Conservation (phyloP, 2,797 vertebrate species). For the Tenualosa ilisha region DNA sequence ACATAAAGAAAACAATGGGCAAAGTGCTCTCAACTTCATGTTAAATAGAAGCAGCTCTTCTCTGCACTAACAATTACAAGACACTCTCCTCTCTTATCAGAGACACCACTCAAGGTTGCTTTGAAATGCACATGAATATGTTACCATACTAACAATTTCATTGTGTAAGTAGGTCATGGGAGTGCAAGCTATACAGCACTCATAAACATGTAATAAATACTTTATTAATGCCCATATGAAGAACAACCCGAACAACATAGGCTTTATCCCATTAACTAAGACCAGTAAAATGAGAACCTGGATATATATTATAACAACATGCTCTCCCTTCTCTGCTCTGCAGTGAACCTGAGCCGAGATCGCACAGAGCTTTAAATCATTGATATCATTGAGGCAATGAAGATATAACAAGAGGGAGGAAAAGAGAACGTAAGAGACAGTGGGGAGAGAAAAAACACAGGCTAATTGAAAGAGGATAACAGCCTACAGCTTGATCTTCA, state of each 20-base stretch:
- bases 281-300: background rate
- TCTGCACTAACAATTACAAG: background rate
- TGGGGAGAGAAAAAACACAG: background rate
- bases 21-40: background rate
- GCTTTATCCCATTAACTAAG: background rate
- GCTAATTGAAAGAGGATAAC: background rate
- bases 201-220: constrained; percentile 14
- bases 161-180: background rate
- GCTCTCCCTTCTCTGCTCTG: background rate
- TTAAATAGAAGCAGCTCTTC: background rate
- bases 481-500: background rate
- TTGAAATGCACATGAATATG: constrained; percentile 11
- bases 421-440: background rate
- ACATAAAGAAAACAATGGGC: background rate
- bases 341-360: background rate
- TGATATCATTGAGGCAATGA: constrained; percentile 4
- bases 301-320: background rate
- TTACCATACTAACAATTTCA: background rate
- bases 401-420: background rate
- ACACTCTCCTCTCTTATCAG: background rate
- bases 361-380: constrained; percentile 1
- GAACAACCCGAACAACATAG: no score
- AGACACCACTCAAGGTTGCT: background rate
- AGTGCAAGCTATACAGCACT: background rate
- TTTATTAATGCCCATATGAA: background rate